phyloP scores from a whole-genome alignment of 2,113 vertebrate genomes.

The Okapia johnstoni region DNA sequence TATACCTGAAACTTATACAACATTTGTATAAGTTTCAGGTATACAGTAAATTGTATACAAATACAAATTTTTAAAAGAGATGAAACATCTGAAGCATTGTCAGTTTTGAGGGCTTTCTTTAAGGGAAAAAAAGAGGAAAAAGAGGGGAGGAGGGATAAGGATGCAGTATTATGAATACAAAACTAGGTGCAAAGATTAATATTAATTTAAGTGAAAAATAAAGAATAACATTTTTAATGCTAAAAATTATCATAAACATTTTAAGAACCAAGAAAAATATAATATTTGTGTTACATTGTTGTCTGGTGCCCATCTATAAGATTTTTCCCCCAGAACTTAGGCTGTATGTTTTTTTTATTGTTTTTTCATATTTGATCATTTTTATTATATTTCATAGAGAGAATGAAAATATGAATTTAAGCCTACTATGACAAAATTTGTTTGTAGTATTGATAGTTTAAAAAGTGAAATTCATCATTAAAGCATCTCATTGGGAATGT shows the following conservation, averaged over 20 bases:
- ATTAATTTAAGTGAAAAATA: neutral
- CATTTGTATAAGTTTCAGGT: too few relatives aligned
- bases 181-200: neutral
- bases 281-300: neutral
- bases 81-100: neutral
- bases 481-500: neutral
- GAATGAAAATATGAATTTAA: neutral
- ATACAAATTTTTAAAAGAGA: neutral
- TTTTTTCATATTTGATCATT: neutral
- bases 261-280: neutral
- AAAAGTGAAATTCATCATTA: neutral
- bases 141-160: fast-evolving
- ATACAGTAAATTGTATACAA: too few relatives aligned
- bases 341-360: neutral
- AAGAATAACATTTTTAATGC: neutral
- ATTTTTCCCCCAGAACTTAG: neutral
- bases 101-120: neutral
- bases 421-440: neutral
- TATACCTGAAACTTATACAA: too few relatives aligned
- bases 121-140: neutral
- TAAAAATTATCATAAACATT: neutral
- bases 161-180: neutral
- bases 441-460: neutral
- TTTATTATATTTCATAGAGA: neutral
- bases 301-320: neutral